Conservation (phyloP, 64 coral and sea anemone species). For the Exaiptasia diaphana region DNA sequence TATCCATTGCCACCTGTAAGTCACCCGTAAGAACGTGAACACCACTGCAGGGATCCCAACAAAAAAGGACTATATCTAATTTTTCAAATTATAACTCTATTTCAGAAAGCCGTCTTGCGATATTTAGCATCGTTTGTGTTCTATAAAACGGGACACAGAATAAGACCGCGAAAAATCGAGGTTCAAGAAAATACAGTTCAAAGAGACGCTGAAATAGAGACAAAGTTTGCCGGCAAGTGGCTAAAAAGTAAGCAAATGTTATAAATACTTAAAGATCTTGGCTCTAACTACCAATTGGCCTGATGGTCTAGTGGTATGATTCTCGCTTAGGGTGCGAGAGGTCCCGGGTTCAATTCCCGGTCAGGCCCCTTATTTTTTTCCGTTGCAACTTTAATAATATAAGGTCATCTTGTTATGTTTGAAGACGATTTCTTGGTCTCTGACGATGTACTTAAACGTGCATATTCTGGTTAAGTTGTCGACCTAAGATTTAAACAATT, state of each 20-base stretch:
- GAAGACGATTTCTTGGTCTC: no score
- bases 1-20: no score
- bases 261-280: not conserved
- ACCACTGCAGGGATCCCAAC: no score
- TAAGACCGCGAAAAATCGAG: not conserved
- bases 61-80: no score
- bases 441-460: no score
- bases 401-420: no score
- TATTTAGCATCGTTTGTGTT: constrained; percentile 52
- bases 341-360: constrained; percentile 25
- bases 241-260: constrained; percentile 38
- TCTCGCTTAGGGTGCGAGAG: constrained; percentile 19
- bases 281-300: not conserved
- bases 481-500: no score
- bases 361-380: not conserved
- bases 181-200: not conserved
- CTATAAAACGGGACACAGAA: constrained; percentile 41
- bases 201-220: not conserved
- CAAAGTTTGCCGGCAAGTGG: constrained; percentile 23
- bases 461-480: no score
- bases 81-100: no score
- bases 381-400: no score
- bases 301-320: not conserved
- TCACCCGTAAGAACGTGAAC: no score
- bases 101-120: constrained; percentile 80